phyloP scores from a whole-genome alignment of 2,888 invertebrate species.

The Lepidocyrtinus sp. region DNA sequence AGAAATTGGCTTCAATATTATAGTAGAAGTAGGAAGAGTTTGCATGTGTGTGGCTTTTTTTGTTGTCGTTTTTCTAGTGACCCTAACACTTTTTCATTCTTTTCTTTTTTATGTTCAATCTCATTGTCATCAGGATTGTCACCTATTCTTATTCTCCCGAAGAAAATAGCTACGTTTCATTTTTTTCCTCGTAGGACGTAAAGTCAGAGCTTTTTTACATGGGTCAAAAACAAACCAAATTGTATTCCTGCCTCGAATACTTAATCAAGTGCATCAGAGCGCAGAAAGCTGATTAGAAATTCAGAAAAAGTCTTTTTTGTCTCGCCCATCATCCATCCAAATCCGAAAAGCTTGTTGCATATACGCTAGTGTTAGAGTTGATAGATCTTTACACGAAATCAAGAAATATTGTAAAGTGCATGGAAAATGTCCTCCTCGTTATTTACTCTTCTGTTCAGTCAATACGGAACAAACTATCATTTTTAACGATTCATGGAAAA shows the following conservation, averaged over 20 bases:
- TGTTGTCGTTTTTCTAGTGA: slow-evolving; percentile 32
- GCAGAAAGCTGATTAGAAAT: slow-evolving; percentile 54
- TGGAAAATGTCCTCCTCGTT: slow-evolving; percentile 13
- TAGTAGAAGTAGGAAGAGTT: background rate
- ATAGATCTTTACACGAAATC: slow-evolving; percentile 41
- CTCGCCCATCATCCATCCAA: slow-evolving; percentile 39
- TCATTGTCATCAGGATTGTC: slow-evolving; percentile 57
- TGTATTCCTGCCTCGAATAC: slow-evolving; percentile 48
- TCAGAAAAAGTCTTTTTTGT: slow-evolving; percentile 45
- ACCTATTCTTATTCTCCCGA: slow-evolving; percentile 27
- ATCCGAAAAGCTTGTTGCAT: background rate
- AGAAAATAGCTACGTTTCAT: slow-evolving; percentile 15
- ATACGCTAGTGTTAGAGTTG: background rate
- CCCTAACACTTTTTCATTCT: slow-evolving; percentile 38
- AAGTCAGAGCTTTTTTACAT: slow-evolving; percentile 19
- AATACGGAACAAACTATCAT: no score
- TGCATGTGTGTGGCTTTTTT: slow-evolving; percentile 58
- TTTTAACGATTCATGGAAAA: slow-evolving; percentile 11
- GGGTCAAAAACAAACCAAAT: background rate
- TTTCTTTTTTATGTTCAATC: slow-evolving; percentile 33
- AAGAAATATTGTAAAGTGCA: slow-evolving; percentile 9
- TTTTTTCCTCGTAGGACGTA: background rate
- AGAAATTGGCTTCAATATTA: background rate
- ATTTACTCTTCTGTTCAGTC: background rate
- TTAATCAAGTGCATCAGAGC: slow-evolving; percentile 52